These are phyloP conservation scores for Lagocephalus sceleratus DNA, from an alignment of 2,797 vertebrate species.

Conservation along the genomic window DNA sequence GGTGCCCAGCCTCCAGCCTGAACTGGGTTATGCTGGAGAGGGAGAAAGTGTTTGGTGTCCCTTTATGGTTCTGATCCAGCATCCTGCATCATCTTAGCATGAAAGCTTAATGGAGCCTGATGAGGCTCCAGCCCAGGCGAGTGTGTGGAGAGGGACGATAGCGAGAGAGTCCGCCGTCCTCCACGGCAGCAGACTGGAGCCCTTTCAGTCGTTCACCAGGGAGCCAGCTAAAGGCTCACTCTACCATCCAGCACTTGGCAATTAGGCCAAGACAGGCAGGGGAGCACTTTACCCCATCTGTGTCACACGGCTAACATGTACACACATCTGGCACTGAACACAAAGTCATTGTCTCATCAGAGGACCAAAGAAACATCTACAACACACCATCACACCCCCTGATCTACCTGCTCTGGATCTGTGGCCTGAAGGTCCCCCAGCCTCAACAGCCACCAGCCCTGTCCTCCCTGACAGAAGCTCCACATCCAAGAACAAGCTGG, in stretches of 20 bases:
- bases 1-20: too few species aligned
- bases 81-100: constrained; percentile 45
- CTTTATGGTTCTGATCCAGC: constrained; percentile 8
- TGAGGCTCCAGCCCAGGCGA: constrained; percentile 29
- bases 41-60: background rate
- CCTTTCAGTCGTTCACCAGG: constrained; percentile 37
- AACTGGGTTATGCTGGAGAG: background rate
- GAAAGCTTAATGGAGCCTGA: constrained; percentile 55
- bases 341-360: too few species aligned
- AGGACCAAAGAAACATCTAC: too few species aligned
- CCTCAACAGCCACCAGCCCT: too few species aligned
- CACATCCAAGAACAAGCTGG: too few species aligned
- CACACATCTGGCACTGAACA: too few species aligned
- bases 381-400: too few species aligned
- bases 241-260: constrained; percentile 27
- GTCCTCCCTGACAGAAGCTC: too few species aligned
- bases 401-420: too few species aligned
- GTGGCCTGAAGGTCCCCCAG: too few species aligned
- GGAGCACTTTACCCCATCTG: background rate
- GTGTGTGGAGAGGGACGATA: constrained; percentile 37
- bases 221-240: constrained; percentile 27
- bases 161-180: constrained; percentile 25
- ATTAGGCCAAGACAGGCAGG: constrained; percentile 32
- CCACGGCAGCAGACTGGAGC: constrained; percentile 28
- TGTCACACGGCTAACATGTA: too few species aligned